A percentile compares a stretch with the other conserved stretches of the same genome.
These are phyloP conservation scores for Diplosoma virens DNA, from an alignment of 23 tunicate genomes.

Conservation along the genomic window DNA sequence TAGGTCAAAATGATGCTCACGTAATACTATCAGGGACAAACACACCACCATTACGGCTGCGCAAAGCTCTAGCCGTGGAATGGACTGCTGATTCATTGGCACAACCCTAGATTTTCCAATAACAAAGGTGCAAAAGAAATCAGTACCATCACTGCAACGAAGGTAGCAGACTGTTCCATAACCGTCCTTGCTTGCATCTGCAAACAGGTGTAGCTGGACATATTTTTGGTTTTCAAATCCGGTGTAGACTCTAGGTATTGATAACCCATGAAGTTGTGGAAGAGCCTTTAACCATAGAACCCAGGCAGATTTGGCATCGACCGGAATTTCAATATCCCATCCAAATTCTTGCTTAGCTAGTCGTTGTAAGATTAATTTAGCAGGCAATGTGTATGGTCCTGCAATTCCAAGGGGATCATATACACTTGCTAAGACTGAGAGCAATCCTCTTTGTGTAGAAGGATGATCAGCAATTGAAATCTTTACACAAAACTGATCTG, in stretches of 20 bases:
- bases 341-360: not conserved
- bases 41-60: conserved; percentile 29
- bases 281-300: not conserved
- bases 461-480: not conserved
- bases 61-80: conserved; percentile 16
- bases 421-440: not conserved
- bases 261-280: not conserved
- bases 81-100: conserved; percentile 5
- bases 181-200: conserved; percentile 23
- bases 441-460: conserved; percentile 6
- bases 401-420: conserved; percentile 25
- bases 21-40: not conserved
- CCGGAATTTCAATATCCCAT: conserved; percentile 7
- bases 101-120: conserved; percentile 6
- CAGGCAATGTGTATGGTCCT: not conserved
- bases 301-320: not conserved
- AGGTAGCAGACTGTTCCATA: conserved; percentile 31
- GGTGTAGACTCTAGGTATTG: conserved; percentile 7
- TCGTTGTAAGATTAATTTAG: not conserved
- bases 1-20: not conserved
- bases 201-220: conserved; percentile 24
- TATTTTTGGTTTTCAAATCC: not conserved
- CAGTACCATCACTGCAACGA: not conserved
- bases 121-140: not conserved
- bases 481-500: conserved; percentile 3